Evolutionary conservation across 2,888 invertebrate species (phyloP).

Genomic region (Orchesellides sinensis): DNA sequence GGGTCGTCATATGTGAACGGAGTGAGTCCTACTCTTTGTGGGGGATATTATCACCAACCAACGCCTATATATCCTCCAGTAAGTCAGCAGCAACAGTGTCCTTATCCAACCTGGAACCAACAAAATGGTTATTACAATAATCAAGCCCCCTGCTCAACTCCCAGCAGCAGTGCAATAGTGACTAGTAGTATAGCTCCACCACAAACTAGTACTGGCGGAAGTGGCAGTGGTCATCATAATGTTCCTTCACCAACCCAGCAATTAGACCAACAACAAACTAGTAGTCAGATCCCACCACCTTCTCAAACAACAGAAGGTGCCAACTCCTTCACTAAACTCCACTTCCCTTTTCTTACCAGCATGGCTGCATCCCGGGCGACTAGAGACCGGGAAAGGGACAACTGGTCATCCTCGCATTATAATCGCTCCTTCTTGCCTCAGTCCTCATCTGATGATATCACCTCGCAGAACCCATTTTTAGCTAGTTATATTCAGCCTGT

Average conservation of each 20-base stretch:
- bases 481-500: conserved; percentile 22
- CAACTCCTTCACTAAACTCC: conserved; percentile 64
- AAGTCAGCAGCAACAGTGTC: conserved; percentile 26
- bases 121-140: conserved; percentile 33
- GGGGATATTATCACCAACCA: conserved; percentile 14
- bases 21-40: background rate
- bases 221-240: conserved; percentile 26
- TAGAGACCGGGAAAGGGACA: conserved; percentile 1
- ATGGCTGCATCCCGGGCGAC: conserved; percentile 40
- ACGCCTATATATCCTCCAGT: conserved; percentile 34
- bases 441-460: conserved; percentile 30
- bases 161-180: background rate
- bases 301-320: background rate
- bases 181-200: conserved; percentile 24
- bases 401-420: background rate
- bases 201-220: background rate
- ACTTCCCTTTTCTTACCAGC: conserved; percentile 67
- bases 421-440: background rate
- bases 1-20: conserved; percentile 7
- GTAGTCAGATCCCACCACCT: background rate
- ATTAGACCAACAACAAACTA: background rate
- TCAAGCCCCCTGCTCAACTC: background rate
- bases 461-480: conserved; percentile 42
- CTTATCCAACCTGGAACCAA: conserved; percentile 31
- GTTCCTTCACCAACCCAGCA: conserved; percentile 40